A percentile compares a stretch with the other conserved stretches of the same genome.
phyloP scores from a whole-genome alignment of 2,888 invertebrate species.

The Rapana venosa region DNA sequence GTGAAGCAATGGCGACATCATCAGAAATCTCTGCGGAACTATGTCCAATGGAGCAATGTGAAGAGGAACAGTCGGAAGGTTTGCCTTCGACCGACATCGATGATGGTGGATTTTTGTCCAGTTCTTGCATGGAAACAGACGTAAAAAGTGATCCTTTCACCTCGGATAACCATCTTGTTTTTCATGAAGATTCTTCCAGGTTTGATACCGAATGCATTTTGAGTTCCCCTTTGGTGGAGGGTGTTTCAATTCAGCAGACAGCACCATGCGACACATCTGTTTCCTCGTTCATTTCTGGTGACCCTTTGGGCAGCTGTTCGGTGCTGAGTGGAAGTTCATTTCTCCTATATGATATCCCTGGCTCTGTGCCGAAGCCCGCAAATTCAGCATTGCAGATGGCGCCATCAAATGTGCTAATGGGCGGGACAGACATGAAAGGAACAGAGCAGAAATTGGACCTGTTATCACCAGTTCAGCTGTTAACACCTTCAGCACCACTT shows the following conservation, averaged over 20 bases:
- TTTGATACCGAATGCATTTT: conserved; percentile 36
- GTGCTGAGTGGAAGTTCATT: background rate
- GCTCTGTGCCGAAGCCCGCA: background rate
- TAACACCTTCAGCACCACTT: background rate
- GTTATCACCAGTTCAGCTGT: conserved; percentile 6
- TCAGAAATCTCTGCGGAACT: background rate
- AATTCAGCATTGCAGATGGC: background rate
- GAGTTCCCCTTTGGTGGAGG: conserved; percentile 9
- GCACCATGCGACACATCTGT: conserved; percentile 1
- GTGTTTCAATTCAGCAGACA: conserved; percentile 16
- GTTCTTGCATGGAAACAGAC: conserved; percentile 34
- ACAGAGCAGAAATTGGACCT: conserved; percentile 12
- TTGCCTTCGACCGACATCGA: conserved; percentile 9
- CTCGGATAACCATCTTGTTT: background rate
- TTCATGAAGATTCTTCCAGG: conserved; percentile 39
- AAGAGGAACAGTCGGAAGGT: background rate
- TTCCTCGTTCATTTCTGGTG: conserved; percentile 1
- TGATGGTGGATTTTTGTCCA: conserved; percentile 12
- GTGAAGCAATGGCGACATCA: background rate
- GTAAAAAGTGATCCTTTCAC: conserved; percentile 24
- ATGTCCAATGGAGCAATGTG: conserved; percentile 8
- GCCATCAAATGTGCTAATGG: background rate
- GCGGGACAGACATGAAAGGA: background rate
- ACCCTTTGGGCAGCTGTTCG: background rate
- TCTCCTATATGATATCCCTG: background rate